These are phyloP conservation scores for Strigops habroptila DNA, from an alignment of 2,113 vertebrate species.

Conservation along the genomic window DNA sequence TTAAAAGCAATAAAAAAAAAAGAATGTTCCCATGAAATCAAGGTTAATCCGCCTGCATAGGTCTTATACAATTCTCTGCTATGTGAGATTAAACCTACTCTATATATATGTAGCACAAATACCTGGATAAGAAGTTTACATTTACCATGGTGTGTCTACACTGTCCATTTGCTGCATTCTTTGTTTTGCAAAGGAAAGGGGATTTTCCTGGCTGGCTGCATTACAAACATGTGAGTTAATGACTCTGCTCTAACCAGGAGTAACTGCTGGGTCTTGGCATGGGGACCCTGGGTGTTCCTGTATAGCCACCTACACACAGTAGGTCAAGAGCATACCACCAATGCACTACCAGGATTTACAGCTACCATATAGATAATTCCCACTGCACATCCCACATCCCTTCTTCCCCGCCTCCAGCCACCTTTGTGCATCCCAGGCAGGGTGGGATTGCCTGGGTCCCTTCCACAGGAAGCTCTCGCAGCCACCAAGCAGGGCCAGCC, in stretches of 20 bases:
- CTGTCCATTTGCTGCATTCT: background rate
- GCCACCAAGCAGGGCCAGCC: background rate
- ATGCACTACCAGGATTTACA: background rate
- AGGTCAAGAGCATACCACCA: background rate
- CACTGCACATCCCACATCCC: background rate
- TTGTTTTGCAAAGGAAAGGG: background rate
- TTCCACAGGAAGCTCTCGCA: background rate
- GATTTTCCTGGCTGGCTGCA: background rate
- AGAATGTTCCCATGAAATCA: conserved; percentile 26
- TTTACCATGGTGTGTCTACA: background rate
- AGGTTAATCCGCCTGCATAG: conserved; percentile 24
- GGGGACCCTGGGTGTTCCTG: background rate
- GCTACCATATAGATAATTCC: rapidly evolving
- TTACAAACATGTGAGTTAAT: background rate
- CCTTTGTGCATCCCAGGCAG: background rate
- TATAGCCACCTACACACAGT: rapidly evolving
- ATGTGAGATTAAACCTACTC: background rate
- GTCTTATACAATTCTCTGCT: background rate
- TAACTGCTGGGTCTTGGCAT: rapidly evolving
- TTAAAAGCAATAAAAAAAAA: conserved; percentile 56
- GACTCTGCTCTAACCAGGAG: background rate
- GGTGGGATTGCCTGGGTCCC: background rate
- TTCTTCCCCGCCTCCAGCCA: background rate
- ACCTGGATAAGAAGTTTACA: background rate
- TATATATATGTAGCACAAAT: background rate